A percentile compares a stretch with the other conserved stretches of the same genome.
phyloP scores from a whole-genome alignment of 2,888 invertebrate species.

The Chymomyza procnemis region DNA sequence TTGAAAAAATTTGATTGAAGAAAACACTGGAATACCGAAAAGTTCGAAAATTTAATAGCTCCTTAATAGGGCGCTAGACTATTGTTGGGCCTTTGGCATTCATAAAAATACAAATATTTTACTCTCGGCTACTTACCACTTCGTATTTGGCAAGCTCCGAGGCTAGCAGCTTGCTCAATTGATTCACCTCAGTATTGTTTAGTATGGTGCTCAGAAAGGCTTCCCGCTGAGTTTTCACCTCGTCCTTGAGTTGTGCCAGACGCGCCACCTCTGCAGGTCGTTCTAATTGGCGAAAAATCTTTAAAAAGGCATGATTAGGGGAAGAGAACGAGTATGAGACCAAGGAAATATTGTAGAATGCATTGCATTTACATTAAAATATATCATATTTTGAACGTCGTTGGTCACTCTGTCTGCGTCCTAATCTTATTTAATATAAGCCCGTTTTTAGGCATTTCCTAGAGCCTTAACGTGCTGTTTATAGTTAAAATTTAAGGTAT shows the following conservation, averaged over 20 bases:
- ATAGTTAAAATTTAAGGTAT: no score
- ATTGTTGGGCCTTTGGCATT: background rate
- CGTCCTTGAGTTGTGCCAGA: slow-evolving; percentile 82
- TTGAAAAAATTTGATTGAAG: slow-evolving; percentile 1
- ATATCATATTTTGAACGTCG: slow-evolving; percentile 16
- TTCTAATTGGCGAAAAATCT: slow-evolving; percentile 89
- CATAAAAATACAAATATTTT: background rate
- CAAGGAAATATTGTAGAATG: no score
- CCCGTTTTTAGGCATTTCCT: no score
- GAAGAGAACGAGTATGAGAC: background rate
- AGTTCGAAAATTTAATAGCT: background rate
- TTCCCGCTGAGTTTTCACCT: slow-evolving; percentile 81
- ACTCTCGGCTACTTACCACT: slow-evolving; percentile 69
- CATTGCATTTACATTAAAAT: slow-evolving; percentile 41
- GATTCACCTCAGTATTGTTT: slow-evolving; percentile 81
- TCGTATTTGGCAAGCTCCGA: slow-evolving; percentile 80
- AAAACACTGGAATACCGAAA: background rate
- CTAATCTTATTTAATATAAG: no score
- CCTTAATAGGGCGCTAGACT: background rate
- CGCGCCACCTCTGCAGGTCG: slow-evolving; percentile 87
- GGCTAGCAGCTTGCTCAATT: slow-evolving; percentile 81
- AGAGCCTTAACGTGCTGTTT: no score
- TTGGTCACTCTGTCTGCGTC: no score
- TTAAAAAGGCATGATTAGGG: background rate
- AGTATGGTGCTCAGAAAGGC: slow-evolving; percentile 82